phyloP scores from a whole-genome alignment of 2,888 invertebrate genomes.

The Hemaris fuciformis region DNA sequence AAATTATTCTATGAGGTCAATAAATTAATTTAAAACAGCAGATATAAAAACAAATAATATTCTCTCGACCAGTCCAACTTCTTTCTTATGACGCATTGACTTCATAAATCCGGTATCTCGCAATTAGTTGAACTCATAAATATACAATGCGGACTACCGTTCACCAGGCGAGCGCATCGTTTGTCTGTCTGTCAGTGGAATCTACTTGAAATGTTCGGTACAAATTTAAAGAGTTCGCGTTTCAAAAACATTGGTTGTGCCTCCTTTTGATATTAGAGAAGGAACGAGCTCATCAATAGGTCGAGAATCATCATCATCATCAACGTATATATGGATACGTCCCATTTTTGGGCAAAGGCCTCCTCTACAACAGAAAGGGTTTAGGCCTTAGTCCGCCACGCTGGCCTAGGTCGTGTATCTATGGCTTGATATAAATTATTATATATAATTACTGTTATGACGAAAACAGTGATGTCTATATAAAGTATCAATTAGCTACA shows the following conservation, averaged over 20 bases:
- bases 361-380: too few species aligned
- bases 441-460: too few species aligned
- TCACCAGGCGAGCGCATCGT: conserved; percentile 9
- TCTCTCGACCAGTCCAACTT: background rate
- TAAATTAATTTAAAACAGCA: background rate
- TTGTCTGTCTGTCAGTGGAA: conserved; percentile 19
- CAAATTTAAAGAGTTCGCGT: background rate
- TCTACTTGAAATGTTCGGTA: conserved; percentile 14
- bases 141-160: conserved; percentile 2
- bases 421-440: too few species aligned
- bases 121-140: conserved; percentile 9
- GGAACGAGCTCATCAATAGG: too few species aligned
- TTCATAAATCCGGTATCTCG: background rate
- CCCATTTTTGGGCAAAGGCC: too few species aligned
- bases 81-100: background rate
- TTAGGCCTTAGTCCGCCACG: too few species aligned
- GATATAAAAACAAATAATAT: background rate
- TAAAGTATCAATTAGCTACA: too few species aligned
- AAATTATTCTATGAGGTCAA: too few species aligned
- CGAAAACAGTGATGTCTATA: too few species aligned
- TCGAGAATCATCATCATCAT: too few species aligned
- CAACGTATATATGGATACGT: too few species aligned
- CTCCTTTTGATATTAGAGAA: background rate
- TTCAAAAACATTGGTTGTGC: background rate
- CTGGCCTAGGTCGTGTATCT: too few species aligned